Percentiles rank a stretch among this genome's conserved stretches.
These are phyloP conservation scores for Varroa destructor DNA, from an alignment of 1,140 invertebrate genomes.

Conservation along the genomic window DNA sequence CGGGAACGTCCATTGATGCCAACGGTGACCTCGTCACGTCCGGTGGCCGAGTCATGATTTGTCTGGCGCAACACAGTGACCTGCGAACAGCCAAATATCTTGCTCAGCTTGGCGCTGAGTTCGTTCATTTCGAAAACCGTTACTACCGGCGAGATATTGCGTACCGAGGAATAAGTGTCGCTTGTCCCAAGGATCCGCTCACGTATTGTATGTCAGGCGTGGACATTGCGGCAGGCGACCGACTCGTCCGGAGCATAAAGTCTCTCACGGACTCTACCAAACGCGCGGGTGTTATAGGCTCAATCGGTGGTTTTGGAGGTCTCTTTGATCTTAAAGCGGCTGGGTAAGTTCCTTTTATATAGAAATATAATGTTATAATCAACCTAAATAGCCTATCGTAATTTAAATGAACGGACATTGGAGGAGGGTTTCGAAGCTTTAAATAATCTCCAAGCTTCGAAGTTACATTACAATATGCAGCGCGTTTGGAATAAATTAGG, in stretches of 20 bases:
- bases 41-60: conserved; percentile 77
- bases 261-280: conserved; percentile 48
- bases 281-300: conserved; percentile 56
- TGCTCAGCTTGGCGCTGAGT: conserved; percentile 46
- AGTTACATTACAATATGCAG: too few species aligned
- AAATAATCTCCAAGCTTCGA: too few species aligned
- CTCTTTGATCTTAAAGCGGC: conserved; percentile 62
- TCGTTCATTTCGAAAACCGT: conserved; percentile 64
- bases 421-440: too few species aligned
- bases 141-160: conserved; percentile 82
- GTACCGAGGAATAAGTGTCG: conserved; percentile 56
- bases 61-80: conserved; percentile 53
- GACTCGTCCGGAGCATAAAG: conserved; percentile 64
- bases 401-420: too few species aligned
- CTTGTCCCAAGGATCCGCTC: conserved; percentile 46
- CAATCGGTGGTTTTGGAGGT: conserved; percentile 82
- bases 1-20: conserved; percentile 43
- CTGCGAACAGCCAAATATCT: conserved; percentile 56
- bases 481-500: too few species aligned
- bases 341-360: conserved; percentile 38
- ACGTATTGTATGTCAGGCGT: conserved; percentile 85
- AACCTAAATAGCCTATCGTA: too few species aligned
- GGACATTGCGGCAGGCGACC: conserved; percentile 77
- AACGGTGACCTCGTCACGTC: conserved; percentile 55
- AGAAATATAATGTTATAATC: neutral